Conservation (phyloP, 2,797 vertebrate genomes). For the Aeoliscus strigatus region DNA sequence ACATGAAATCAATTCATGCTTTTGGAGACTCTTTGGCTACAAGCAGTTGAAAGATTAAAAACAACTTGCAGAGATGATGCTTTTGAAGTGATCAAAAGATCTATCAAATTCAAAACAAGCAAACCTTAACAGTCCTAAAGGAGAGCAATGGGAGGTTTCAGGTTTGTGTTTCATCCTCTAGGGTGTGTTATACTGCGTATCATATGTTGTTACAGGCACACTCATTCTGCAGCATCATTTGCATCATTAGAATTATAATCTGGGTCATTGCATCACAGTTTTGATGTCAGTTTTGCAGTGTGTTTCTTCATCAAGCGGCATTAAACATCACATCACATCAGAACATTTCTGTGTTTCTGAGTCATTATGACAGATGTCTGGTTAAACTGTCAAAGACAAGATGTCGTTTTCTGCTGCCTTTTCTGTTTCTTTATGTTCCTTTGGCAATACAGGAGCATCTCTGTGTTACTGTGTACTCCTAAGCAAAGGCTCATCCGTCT, state of each 20-base stretch:
- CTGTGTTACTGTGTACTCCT: slow-evolving; percentile 39
- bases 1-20: too few species aligned
- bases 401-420: slow-evolving; percentile 1
- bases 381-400: slow-evolving; percentile 7
- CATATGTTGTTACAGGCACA: slow-evolving; percentile 2
- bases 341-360: background rate
- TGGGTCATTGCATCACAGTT: slow-evolving; percentile 13
- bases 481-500: slow-evolving; percentile 58
- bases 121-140: background rate
- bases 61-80: too few species aligned
- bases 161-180: background rate
- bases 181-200: slow-evolving; percentile 1
- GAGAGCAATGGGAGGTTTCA: background rate
- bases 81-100: too few species aligned
- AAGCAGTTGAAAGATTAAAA: too few species aligned
- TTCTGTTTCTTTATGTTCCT: background rate
- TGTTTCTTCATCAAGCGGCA: slow-evolving; percentile 14
- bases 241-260: slow-evolving; percentile 7
- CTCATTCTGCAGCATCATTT: slow-evolving; percentile 5
- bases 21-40: too few species aligned
- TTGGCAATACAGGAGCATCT: slow-evolving; percentile 16
- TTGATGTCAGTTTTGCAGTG: slow-evolving; percentile 6
- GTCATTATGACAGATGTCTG: background rate
- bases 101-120: too few species aligned
- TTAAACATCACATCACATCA: slow-evolving; percentile 12